Evolutionary conservation across 2,797 vertebrate genomes (phyloP).

Genomic region (Cebuella pygmaea): DNA sequence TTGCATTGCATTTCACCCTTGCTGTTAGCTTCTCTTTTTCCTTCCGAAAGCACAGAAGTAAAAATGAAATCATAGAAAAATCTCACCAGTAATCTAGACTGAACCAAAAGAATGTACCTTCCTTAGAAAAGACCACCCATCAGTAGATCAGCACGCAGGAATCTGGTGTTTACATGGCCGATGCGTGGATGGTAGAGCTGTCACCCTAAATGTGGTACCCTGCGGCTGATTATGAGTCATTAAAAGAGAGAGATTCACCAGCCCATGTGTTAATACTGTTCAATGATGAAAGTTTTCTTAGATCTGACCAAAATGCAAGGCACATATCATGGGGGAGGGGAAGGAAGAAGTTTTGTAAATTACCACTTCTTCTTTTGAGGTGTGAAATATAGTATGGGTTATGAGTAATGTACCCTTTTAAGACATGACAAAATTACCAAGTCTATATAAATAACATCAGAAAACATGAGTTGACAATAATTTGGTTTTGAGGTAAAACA

Average conservation of each 20-base stretch:
- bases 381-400: constrained; percentile 8
- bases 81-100: background rate
- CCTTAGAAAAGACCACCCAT: background rate
- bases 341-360: background rate
- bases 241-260: background rate
- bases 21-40: background rate
- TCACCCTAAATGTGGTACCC: background rate
- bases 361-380: constrained; percentile 59
- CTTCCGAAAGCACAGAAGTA: background rate
- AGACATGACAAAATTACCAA: background rate
- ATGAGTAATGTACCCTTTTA: constrained; percentile 41
- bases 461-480: background rate
- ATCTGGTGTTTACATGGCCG: background rate
- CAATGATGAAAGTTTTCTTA: constrained; percentile 49
- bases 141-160: too few relatives aligned
- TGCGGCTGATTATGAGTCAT: background rate
- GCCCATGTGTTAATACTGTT: background rate
- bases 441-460: constrained; percentile 28
- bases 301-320: background rate
- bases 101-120: background rate
- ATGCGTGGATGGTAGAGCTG: background rate
- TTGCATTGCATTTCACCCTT: background rate
- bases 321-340: background rate
- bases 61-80: constrained; percentile 36
- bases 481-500: background rate